These are phyloP conservation scores for Dryocosmus kuriphilus DNA, from an alignment of 2,888 invertebrate genomes.

Conservation along the genomic window DNA sequence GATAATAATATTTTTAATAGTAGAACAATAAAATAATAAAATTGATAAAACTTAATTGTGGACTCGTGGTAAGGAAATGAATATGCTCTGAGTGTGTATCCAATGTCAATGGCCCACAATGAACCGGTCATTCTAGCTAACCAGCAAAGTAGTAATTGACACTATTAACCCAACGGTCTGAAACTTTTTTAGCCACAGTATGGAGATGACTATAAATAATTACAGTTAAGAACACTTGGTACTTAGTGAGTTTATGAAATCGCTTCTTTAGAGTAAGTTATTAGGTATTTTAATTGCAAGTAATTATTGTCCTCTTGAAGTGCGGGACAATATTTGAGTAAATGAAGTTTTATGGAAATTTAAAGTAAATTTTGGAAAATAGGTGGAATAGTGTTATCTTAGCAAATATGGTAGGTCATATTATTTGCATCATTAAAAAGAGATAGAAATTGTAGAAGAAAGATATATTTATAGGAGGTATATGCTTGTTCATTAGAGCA, in stretches of 20 bases:
- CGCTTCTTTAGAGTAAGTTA: not conserved
- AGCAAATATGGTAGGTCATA: too few relatives aligned
- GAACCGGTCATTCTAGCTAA: not conserved
- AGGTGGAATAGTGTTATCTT: too few relatives aligned
- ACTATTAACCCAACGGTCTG: conserved; percentile 25
- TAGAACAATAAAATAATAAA: not conserved
- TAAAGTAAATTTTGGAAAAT: too few relatives aligned
- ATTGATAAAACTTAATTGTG: not conserved
- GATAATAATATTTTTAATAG: not conserved
- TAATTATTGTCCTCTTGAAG: not conserved
- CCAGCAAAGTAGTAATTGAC: conserved; percentile 27
- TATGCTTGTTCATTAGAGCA: too few relatives aligned
- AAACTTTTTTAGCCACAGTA: not conserved
- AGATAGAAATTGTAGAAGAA: too few relatives aligned
- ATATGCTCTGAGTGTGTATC: conserved; percentile 4
- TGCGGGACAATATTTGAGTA: too few relatives aligned
- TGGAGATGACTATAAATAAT: conserved; percentile 5
- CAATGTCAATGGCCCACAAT: conserved; percentile 14
- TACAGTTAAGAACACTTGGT: not conserved
- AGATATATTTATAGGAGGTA: too few relatives aligned
- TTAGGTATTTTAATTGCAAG: not conserved
- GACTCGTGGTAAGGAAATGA: not conserved
- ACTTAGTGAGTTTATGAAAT: conserved; percentile 5
- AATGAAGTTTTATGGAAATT: too few relatives aligned
- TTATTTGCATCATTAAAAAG: too few relatives aligned